Base-by-base conservation (phyloP, 2,888 invertebrate genomes). In the Belgica antarctica region DNA sequence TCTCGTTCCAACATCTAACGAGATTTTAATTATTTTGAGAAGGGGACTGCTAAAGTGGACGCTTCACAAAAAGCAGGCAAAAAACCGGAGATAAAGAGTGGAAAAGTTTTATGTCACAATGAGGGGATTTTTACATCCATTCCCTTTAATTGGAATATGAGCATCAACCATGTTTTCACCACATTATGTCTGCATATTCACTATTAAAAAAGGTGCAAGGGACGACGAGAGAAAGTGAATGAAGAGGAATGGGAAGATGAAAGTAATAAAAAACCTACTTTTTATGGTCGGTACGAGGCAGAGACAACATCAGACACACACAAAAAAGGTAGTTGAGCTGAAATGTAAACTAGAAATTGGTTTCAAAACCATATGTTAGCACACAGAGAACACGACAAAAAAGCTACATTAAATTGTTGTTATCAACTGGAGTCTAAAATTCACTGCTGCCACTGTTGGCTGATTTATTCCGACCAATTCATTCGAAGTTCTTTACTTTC, bases 21-120 rank as follows among this genome's bases (percentile, higher is more conserved):
- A 68, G 68, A 68, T 68, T 68, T 68, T 68, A 68, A 68, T 68
- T 68, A 68, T 59, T 59, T 25, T 27, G 52, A 52, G 34, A 31
- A 12, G 27, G 59, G 25, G 25, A 27, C 3, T 24, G 59, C 59
- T n/a, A 59, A n/a, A 22, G 19, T 57, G 57, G 34, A 57, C 68
- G 47, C 68, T 68, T 68, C 22, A n/a, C n/a, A n/a, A 34, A 52
- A 52, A 19, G 3, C 2, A 5, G 52, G 31, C 31, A 31, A 31
- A 31, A 31, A 41, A 41, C n/a, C n/a, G n/a, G n/a, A n/a, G n/a
- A n/a, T 5, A 31, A 31, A 8, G 34, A 31, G 34, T 5, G 12
- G 12, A 31, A 62, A 62, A 25, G 1, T 61, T 61, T 61, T 61
- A 34, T 47, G 28, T 25, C 36, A 28, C 4, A 59, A n/a, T n/a